Percentiles rank a stretch among this genome's conserved stretches.
Conservation (phyloP, 2,888 invertebrate species). For the Dendrolimus houi region DNA sequence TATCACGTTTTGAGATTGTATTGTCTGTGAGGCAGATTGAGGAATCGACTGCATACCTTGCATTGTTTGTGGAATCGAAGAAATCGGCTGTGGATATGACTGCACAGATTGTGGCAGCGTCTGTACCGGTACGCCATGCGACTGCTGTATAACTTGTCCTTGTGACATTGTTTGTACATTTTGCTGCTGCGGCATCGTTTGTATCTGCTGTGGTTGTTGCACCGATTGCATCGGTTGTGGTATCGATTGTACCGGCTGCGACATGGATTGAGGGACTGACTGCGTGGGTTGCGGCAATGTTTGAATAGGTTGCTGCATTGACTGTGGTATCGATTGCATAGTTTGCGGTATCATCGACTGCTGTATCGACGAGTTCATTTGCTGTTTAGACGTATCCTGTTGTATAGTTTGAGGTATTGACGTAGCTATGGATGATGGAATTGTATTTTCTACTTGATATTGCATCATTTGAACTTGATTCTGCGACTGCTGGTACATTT, state of each 20-base stretch:
- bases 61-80: conserved; percentile 16
- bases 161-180: conserved; percentile 19
- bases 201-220: conserved; percentile 11
- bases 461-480: conserved; percentile 42
- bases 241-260: conserved; percentile 20
- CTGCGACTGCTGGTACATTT: conserved; percentile 56
- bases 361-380: conserved; percentile 21
- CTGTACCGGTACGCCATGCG: conserved; percentile 9
- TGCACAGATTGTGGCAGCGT: conserved; percentile 16
- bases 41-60: conserved; percentile 12
- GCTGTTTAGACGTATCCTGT: conserved; percentile 24
- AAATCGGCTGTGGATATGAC: conserved; percentile 13
- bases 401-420: conserved; percentile 23
- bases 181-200: conserved; percentile 12
- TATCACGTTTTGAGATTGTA: conserved; percentile 5
- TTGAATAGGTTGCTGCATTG: conserved; percentile 13
- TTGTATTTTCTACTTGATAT: conserved; percentile 31
- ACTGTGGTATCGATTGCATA: conserved; percentile 27
- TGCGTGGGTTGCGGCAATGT: conserved; percentile 15
- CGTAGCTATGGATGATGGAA: conserved; percentile 22
- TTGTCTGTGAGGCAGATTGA: conserved; percentile 12
- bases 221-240: conserved; percentile 17
- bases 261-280: conserved; percentile 8
- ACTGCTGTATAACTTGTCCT: conserved; percentile 15
- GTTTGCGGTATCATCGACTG: conserved; percentile 28